Percentiles rank a stretch among this genome's conserved stretches.
Conservation (phyloP, 2,797 vertebrate genomes). For the Hyperoplus immaculatus region DNA sequence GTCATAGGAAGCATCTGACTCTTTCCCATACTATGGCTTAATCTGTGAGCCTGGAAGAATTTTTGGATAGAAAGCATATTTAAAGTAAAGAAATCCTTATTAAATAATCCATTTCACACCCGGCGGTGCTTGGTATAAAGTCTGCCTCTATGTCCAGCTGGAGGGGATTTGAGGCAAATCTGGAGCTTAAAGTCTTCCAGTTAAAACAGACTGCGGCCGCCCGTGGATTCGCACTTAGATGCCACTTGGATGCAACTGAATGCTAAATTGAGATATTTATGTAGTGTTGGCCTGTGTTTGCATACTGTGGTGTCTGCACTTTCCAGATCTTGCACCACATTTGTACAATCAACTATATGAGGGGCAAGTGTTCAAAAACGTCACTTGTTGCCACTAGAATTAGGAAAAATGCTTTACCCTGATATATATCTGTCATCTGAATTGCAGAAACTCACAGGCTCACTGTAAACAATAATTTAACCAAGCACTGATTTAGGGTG, state of each 20-base stretch:
- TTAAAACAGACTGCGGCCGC: constrained; percentile 73
- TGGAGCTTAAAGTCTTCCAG: constrained; percentile 67
- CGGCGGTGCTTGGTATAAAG: constrained; percentile 59
- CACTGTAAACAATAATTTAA: neutral
- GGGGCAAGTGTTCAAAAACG: constrained; percentile 28
- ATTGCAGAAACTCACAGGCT: neutral
- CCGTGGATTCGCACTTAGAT: constrained; percentile 76
- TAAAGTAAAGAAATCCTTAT: constrained; percentile 62
- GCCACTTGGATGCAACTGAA: constrained; percentile 73
- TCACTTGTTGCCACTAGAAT: constrained; percentile 13
- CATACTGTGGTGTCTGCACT: constrained; percentile 56
- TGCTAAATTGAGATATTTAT: constrained; percentile 71
- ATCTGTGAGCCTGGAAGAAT: constrained; percentile 28
- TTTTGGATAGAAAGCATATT: constrained; percentile 37
- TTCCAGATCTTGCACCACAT: constrained; percentile 58
- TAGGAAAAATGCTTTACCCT: constrained; percentile 10
- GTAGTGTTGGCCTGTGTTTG: constrained; percentile 59
- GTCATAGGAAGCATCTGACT: constrained; percentile 23
- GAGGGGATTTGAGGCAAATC: constrained; percentile 66
- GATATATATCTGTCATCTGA: constrained; percentile 20
- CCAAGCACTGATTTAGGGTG: neutral
- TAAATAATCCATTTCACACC: constrained; percentile 76
- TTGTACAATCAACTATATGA: constrained; percentile 49
- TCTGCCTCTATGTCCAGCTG: constrained; percentile 68
- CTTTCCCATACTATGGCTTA: constrained; percentile 27